These are phyloP conservation scores for Clunio marinus DNA, from an alignment of 2,888 invertebrate species.

Conservation along the genomic window DNA sequence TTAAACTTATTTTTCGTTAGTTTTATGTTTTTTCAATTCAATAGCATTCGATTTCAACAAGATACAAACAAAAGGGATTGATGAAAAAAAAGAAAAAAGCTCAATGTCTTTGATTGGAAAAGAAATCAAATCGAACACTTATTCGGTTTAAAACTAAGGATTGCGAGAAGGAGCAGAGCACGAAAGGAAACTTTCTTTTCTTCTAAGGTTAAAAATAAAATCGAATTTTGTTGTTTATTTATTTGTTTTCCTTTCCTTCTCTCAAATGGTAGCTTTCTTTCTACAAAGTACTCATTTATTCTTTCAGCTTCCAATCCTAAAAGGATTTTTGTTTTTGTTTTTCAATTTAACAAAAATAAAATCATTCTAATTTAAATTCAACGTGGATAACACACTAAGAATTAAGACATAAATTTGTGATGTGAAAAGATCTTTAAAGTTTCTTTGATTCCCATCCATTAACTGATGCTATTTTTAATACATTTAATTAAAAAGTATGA, in stretches of 20 bases:
- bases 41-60: neutral
- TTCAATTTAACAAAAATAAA: neutral
- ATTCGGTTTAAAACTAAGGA: slow-evolving; percentile 20
- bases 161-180: neutral
- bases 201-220: neutral
- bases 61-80: neutral
- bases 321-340: too few species aligned
- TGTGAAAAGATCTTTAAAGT: too few species aligned
- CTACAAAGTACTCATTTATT: too few species aligned
- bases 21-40: neutral
- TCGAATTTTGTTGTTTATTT: slow-evolving; percentile 14
- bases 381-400: too few species aligned
- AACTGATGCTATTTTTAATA: too few species aligned
- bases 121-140: slow-evolving; percentile 19
- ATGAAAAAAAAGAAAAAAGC: neutral
- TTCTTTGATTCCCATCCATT: too few species aligned
- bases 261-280: neutral
- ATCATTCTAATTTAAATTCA: slow-evolving; percentile 4
- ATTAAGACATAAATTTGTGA: too few species aligned
- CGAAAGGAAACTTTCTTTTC: neutral
- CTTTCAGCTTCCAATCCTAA: neutral
- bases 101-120: slow-evolving; percentile 19
- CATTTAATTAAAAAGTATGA: too few species aligned
- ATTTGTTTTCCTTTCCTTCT: slow-evolving; percentile 4
- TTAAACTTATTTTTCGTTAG: neutral